Evolutionary conservation across 2,888 invertebrate species (phyloP), one percentile per base, ranked within the genome.

Genomic region (Hydrotaea diabolus): DNA sequence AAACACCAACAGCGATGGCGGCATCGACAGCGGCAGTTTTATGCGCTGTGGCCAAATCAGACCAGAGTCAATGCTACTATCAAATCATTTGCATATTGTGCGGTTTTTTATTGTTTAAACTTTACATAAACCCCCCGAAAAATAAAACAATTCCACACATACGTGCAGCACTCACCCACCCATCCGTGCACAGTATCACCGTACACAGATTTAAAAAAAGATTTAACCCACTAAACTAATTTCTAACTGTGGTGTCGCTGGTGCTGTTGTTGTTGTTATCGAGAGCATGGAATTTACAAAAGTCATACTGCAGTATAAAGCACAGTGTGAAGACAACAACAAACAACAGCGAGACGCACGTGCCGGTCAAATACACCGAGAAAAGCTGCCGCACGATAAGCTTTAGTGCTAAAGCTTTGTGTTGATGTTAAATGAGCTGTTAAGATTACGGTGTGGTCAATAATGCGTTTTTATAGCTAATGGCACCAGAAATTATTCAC

Each of bases 221-320:
- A 76, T 80, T 80, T 82, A 85, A 84, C 84, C 84, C 76, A 84
- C 78, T 84, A 73, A 84, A 81, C 84, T 84, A 84, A 81, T 36
- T 84, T 77, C 59, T 69, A 69, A 46, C 69, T 19, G 43, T 23
- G 31, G 31, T 4, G 31, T 31, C 31, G 31, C 31, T 31, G 31
- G 3, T 31, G 31, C 31, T 31, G 9, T 17, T 46, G 23, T 71
- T 26, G 74, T 59, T 55, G 43, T 19, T 77, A 59, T 69, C 66
- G 53, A 55, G 13, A 17, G 43, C 26, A 59, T 17, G 23, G 73
- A 81, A 72, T 23, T 80, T 76, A 79, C 78, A 81, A 84, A 78
- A 81, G 84, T 79, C 84, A 78, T 81, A 79, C 84, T 84, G 84
- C 84, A 84, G 84, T 84, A 81, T 73, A 81, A 84, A 31, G 31